Conservation (phyloP, 30 jellyfish, hydroid and myxozoan genomes). For the Nemopilema nomurai region DNA sequence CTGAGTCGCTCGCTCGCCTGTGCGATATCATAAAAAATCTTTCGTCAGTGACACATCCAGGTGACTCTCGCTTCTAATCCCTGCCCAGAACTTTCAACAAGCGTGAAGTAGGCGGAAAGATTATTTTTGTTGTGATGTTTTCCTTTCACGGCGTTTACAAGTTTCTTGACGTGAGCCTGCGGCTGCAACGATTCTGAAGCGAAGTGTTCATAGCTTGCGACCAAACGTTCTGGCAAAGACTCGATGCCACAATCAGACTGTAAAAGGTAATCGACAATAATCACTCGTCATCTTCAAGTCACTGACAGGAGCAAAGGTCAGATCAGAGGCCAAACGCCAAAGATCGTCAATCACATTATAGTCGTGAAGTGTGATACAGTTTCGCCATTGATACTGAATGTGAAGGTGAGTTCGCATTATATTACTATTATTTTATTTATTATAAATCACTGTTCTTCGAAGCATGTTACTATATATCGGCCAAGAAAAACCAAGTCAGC, state of each 20-base stretch:
- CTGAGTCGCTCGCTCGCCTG: slow-evolving; percentile 1
- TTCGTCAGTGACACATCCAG: slow-evolving; percentile 29
- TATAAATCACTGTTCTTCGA: too few relatives aligned
- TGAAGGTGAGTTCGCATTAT: neutral
- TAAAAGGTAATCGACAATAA: neutral
- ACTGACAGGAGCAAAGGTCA: neutral
- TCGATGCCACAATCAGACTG: too few relatives aligned
- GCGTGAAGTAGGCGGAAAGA: slow-evolving; percentile 66
- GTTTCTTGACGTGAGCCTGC: slow-evolving; percentile 36
- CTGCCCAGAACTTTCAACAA: slow-evolving; percentile 59
- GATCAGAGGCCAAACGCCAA: neutral
- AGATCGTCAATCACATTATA: neutral
- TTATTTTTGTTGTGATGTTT: slow-evolving; percentile 37
- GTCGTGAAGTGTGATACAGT: too few relatives aligned
- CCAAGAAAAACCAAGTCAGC: too few relatives aligned
- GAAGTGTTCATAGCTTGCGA: too few relatives aligned
- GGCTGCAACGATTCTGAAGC: slow-evolving; percentile 1
- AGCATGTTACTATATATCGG: too few relatives aligned
- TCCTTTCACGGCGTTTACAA: slow-evolving; percentile 57
- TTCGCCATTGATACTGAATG: too few relatives aligned
- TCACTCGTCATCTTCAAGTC: neutral
- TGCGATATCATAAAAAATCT: slow-evolving; percentile 33
- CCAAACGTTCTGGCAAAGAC: too few relatives aligned
- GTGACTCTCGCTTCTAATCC: slow-evolving; percentile 17
- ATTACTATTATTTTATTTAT: too few relatives aligned